Percentiles rank a stretch among this genome's conserved stretches.
phyloP scores from a whole-genome alignment of 2,888 invertebrate species.

The Parapristionchus giblindavisi region DNA sequence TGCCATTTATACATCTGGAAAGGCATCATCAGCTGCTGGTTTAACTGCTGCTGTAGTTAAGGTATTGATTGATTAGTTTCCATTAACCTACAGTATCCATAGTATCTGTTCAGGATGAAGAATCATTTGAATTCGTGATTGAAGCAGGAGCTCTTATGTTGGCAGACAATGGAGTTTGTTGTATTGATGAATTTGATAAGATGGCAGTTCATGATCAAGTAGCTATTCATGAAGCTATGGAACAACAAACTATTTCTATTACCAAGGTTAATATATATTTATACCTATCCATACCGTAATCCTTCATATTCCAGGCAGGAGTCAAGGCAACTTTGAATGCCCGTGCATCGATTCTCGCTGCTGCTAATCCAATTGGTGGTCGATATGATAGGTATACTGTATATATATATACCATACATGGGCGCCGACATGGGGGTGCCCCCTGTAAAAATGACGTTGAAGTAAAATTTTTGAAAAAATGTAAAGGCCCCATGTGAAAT shows the following conservation, averaged over 20 bases:
- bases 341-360: constrained; percentile 94
- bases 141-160: constrained; percentile 99
- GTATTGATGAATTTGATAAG: constrained; percentile 98
- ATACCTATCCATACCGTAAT: no score
- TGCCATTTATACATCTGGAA: constrained; percentile 97
- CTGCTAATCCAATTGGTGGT: constrained; percentile 97
- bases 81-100: background rate
- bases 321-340: constrained; percentile 91
- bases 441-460: no score
- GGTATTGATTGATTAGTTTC: constrained; percentile 17
- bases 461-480: no score
- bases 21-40: constrained; percentile 96
- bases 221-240: constrained; percentile 99
- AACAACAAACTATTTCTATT: constrained; percentile 98
- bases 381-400: constrained; percentile 85
- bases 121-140: constrained; percentile 97
- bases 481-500: no score
- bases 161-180: constrained; percentile 82
- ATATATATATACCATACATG: no score
- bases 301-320: constrained; percentile 53
- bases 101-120: constrained; percentile 79
- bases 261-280: constrained; percentile 79
- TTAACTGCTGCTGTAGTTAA: constrained; percentile 96
- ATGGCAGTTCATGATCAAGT: constrained; percentile 98
- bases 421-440: no score